A percentile compares a stretch with the other conserved stretches of the same genome.
phyloP scores from a whole-genome alignment of 2,113 vertebrate species.

The Austrofundulus limnaeus region DNA sequence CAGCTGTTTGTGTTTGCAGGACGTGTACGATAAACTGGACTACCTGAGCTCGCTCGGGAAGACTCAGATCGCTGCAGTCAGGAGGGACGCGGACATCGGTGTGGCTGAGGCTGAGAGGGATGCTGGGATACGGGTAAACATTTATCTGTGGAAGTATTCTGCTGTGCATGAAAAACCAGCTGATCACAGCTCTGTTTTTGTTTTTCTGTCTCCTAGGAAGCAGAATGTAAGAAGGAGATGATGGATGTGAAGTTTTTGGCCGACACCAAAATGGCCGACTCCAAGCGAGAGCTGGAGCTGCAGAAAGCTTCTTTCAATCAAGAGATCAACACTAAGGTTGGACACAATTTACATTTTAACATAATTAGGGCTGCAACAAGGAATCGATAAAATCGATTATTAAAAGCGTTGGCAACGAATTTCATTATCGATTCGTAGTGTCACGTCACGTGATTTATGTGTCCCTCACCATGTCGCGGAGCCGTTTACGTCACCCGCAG shows the following conservation, averaged over 20 bases:
- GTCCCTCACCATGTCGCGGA: no score
- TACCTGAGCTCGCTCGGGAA: conserved; percentile 97
- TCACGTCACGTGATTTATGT: no score
- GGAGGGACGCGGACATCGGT: conserved; percentile 91
- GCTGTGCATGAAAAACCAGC: background rate
- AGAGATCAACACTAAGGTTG: conserved; percentile 93
- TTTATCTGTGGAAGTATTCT: background rate
- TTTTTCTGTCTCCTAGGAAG: conserved; percentile 79
- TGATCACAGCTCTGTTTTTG: background rate
- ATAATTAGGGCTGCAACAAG: no score
- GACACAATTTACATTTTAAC: background rate
- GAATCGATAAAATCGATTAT: no score
- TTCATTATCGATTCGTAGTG: no score
- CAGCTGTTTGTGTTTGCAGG: conserved; percentile 72
- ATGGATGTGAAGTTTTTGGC: conserved; percentile 91
- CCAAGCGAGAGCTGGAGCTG: conserved; percentile 90
- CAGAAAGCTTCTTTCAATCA: conserved; percentile 92
- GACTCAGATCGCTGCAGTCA: conserved; percentile 91
- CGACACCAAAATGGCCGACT: conserved; percentile 94
- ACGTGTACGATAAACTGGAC: conserved; percentile 94
- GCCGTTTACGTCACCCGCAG: no score
- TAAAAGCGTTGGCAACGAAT: no score
- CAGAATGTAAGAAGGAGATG: conserved; percentile 94
- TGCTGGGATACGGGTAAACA: conserved; percentile 90
- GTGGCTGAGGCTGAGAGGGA: conserved; percentile 95